Evolutionary conservation across 2,888 invertebrate species (phyloP).

Genomic region (Mellilla xanthometata): DNA sequence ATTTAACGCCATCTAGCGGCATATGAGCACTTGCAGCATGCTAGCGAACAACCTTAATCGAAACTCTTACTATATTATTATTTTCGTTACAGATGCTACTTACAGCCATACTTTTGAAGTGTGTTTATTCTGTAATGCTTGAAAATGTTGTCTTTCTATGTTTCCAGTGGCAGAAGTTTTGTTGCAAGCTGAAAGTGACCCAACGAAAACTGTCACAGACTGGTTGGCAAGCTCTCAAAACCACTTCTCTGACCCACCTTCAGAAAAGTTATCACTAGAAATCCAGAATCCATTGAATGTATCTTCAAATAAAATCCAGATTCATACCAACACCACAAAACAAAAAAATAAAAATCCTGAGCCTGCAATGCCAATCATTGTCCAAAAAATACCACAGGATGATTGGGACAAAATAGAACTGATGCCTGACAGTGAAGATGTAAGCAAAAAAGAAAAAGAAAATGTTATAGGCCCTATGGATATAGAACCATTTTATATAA

Average conservation of each 20-base stretch:
- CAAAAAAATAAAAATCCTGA: slow-evolving; percentile 28
- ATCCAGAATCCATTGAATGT: slow-evolving; percentile 35
- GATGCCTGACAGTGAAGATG: slow-evolving; percentile 51
- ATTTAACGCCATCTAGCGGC: too few relatives aligned
- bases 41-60: too few relatives aligned
- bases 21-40: too few relatives aligned
- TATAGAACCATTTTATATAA: slow-evolving; percentile 51
- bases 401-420: slow-evolving; percentile 74
- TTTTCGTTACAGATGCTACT: too few relatives aligned
- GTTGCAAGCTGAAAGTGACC: slow-evolving; percentile 45
- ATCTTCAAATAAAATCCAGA: slow-evolving; percentile 52
- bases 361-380: slow-evolving; percentile 40
- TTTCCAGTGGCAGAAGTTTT: slow-evolving; percentile 62
- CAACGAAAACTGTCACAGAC: slow-evolving; percentile 62
- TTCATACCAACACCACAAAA: slow-evolving; percentile 49
- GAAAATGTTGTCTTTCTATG: neutral
- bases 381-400: slow-evolving; percentile 42
- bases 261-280: slow-evolving; percentile 49
- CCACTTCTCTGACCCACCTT: slow-evolving; percentile 61
- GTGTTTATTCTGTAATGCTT: too few relatives aligned
- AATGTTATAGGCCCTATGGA: slow-evolving; percentile 55
- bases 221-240: slow-evolving; percentile 71
- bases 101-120: too few relatives aligned
- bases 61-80: too few relatives aligned
- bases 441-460: slow-evolving; percentile 39